Evolutionary conservation across 2,797 vertebrate species (phyloP).

Genomic region (Harpagifer antarcticus): DNA sequence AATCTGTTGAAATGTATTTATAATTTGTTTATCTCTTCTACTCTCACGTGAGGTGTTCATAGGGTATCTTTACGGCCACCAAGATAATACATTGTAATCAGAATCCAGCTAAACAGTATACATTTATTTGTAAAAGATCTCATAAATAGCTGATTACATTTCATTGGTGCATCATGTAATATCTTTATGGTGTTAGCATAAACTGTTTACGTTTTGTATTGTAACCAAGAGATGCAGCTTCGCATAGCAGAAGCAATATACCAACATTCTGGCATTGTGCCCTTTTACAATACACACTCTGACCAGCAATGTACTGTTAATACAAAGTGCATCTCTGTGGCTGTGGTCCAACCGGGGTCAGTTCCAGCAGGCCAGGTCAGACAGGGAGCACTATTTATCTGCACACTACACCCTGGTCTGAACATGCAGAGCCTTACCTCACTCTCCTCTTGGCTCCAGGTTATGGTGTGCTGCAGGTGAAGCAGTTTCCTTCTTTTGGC

Average conservation of each 20-base stretch:
- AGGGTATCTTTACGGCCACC: background rate
- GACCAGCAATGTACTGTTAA: constrained; percentile 20
- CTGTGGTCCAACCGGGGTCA: constrained; percentile 33
- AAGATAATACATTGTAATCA: background rate
- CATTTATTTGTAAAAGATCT: background rate
- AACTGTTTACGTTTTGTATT: background rate
- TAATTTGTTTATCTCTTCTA: background rate
- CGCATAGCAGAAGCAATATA: background rate
- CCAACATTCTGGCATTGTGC: constrained; percentile 5
- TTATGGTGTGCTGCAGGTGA: constrained; percentile 27
- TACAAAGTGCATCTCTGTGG: constrained; percentile 36
- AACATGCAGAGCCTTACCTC: constrained; percentile 25
- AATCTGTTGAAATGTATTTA: constrained; percentile 2
- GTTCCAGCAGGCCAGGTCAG: constrained; percentile 35
- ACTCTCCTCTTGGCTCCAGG: constrained; percentile 21
- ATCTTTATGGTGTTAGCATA: constrained; percentile 1
- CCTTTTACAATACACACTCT: constrained; percentile 5
- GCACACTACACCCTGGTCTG: constrained; percentile 21
- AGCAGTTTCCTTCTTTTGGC: constrained; percentile 56
- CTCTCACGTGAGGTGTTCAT: background rate
- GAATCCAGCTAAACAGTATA: background rate
- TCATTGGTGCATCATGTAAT: background rate
- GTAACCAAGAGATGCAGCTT: background rate
- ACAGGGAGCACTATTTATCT: constrained; percentile 48
- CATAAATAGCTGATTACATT: background rate